Base-by-base conservation (phyloP, 2,797 vertebrate species). In the Anguilla marmorata region DNA sequence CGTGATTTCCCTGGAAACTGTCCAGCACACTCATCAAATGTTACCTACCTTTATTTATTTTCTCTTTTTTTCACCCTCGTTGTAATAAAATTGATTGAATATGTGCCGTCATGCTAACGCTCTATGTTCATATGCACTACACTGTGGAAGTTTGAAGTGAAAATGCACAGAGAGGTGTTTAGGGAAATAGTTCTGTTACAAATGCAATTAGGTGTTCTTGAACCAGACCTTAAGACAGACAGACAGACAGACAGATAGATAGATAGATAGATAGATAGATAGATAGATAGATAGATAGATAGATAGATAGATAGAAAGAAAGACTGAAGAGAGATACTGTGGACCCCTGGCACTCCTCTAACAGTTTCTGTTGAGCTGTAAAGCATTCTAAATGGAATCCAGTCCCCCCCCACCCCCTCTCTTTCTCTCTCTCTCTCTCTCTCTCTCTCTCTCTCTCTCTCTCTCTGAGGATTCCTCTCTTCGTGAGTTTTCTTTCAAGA, bases 401-500 rank as follows among this genome's bases (percentile, higher is more conserved):
- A 86, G 48, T 56, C 50, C 86, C 45, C 16, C 63, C 30, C 0
- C 12, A 9, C 11, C 3, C 66, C 24, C 24, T 12, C 21, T 79
- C 72, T 54, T 21, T 27, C 27, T 52, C 5, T 8, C 7, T n/a
- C 48, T 72, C 9, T 54, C 30, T 41, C 74, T 52, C 41, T 63
- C 48, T 52, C 66, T 76, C 58, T 58, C 63, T 21, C 50, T 2
- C 50, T 69, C 60, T 56, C 60, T 85, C 60, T 87, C 69, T 72
- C 86, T 50, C 66, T 72, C 8, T 63, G 11, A 58, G 19, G 56
- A 19, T 0, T 5, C 16, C 21, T 63, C 16, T 60, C 58, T 63
- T 21, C 21, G 6, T 24, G 58, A 24, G 14, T 19, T 63, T 63
- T 63, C 58, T 63, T 63, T 63, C 16, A 63, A 63, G 58, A 63